Conservation (phyloP, 1,140 invertebrate species). For the Drosophila orosa region DNA sequence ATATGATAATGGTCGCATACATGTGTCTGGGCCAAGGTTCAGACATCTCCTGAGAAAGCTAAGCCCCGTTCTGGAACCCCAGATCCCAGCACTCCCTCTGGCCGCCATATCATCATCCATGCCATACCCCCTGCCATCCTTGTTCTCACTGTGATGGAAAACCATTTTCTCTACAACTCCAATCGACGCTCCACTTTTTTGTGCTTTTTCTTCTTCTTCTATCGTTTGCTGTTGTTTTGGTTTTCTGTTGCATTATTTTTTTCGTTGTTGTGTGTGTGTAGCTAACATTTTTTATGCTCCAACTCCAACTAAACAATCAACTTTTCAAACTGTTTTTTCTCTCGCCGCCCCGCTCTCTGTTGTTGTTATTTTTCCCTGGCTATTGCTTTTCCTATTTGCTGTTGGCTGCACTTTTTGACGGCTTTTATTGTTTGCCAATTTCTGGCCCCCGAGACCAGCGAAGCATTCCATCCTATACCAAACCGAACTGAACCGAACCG, state of each 20-base stretch:
- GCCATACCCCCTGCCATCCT: constrained; percentile 13
- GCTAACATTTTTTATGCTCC: constrained; percentile 78
- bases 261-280: constrained; percentile 53
- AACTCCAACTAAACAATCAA: constrained; percentile 83
- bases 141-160: constrained; percentile 62
- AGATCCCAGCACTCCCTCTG: constrained; percentile 15
- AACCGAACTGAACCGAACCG: constrained; percentile 15
- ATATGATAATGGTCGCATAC: constrained; percentile 48
- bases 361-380: constrained; percentile 17
- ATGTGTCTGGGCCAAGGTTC: constrained; percentile 25
- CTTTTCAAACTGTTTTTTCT: constrained; percentile 77
- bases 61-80: constrained; percentile 48
- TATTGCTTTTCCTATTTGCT: constrained; percentile 68
- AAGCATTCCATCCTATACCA: constrained; percentile 64
- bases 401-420: constrained; percentile 80
- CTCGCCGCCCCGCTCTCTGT: constrained; percentile 14
- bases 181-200: constrained; percentile 78
- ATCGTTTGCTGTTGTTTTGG: constrained; percentile 21
- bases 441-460: constrained; percentile 72
- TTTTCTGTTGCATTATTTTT: constrained; percentile 15
- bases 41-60: constrained; percentile 42
- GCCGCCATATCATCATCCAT: constrained; percentile 8
- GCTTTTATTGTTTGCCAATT: constrained; percentile 83
- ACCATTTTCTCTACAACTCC: constrained; percentile 60
- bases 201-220: constrained; percentile 23